Base-by-base conservation (phyloP, 2,888 invertebrate genomes). In the Cephus spinipes region DNA sequence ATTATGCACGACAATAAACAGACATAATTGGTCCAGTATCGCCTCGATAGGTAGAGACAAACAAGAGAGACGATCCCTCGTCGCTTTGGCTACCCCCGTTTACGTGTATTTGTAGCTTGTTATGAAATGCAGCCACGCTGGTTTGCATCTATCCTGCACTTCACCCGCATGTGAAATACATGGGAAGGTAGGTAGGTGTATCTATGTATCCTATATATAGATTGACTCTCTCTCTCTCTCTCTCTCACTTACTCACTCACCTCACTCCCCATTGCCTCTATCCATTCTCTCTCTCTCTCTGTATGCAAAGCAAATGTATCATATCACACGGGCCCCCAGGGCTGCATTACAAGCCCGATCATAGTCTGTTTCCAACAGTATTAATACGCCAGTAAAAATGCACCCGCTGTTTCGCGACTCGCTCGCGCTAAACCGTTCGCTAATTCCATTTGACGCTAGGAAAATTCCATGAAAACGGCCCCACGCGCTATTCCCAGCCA, bases 321-420 rank as follows among this genome's bases (percentile, higher is more conserved):
- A 88, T 89, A 87, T 89, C 88, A 83, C 88, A 88, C 86, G 82
- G 85, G 86, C 89, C 90, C 90, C 90, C 76, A 89, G 90, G 90
- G 90, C 79, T 89, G 89, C 89, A 90, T 90, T 90, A 89, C 88
- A 87, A 86, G 85, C 87, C 88, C 89, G 89, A 89, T 90, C 89
- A 88, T 89, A 87, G 87, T 87, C 87, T 83, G 87, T 88, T 88
- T 88, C 86, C 87, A 85, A 77, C 83, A 84, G 84, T 89, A 89
- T 89, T 90, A 90, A 89, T 90, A 87, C 87, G 83, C 77, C 84
- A 81, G 85, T 82, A 89, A 90, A 90, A 90, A 89, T 88, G 86
- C 86, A 83, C 82, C 83, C 83, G 83, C 83, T 86, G 87, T 87
- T 85, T 85, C 84, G 84, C 84, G 80, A 83, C 83, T 81, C 84